Evolutionary conservation across 2,113 vertebrate species (phyloP).

Genomic region (Nibea coibor): DNA sequence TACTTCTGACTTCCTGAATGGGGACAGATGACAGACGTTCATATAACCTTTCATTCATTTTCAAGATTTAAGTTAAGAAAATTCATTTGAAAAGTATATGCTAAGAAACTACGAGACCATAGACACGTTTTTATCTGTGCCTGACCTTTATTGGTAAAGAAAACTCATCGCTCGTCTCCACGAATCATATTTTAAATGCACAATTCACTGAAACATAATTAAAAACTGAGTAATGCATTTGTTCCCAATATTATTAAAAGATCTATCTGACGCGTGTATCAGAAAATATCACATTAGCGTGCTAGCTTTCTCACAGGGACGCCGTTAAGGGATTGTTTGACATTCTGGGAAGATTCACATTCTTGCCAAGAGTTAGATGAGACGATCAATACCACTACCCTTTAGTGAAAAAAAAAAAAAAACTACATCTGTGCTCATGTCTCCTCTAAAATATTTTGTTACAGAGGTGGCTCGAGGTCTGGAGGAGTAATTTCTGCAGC

Average conservation of each 20-base stretch:
- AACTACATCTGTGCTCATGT: too few relatives aligned
- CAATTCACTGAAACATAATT: not conserved
- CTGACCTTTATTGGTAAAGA: not conserved
- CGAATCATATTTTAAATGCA: not conserved
- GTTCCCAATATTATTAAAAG: not conserved
- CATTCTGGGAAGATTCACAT: not conserved
- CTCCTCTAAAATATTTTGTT: too few relatives aligned
- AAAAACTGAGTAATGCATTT: not conserved
- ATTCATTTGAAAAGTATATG: constrained; percentile 22
- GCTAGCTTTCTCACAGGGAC: not conserved
- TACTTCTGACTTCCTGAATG: constrained; percentile 75
- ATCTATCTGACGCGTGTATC: too few relatives aligned
- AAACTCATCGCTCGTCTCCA: not conserved
- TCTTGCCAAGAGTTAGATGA: not conserved
- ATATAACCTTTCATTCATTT: constrained; percentile 62
- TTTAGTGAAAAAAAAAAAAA: too few relatives aligned
- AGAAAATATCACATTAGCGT: too few relatives aligned
- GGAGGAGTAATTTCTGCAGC: too few relatives aligned
- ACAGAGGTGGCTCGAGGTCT: too few relatives aligned
- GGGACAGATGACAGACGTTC: constrained; percentile 67
- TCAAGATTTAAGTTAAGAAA: constrained; percentile 43
- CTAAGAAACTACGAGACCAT: constrained; percentile 1
- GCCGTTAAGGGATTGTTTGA: too few relatives aligned
- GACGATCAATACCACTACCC: not conserved
- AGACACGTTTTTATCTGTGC: not conserved